Evolutionary conservation across 2,888 invertebrate genomes (phyloP), one percentile per base, ranked within the genome.

Genomic region (Pseudolycoriella hygida): DNA sequence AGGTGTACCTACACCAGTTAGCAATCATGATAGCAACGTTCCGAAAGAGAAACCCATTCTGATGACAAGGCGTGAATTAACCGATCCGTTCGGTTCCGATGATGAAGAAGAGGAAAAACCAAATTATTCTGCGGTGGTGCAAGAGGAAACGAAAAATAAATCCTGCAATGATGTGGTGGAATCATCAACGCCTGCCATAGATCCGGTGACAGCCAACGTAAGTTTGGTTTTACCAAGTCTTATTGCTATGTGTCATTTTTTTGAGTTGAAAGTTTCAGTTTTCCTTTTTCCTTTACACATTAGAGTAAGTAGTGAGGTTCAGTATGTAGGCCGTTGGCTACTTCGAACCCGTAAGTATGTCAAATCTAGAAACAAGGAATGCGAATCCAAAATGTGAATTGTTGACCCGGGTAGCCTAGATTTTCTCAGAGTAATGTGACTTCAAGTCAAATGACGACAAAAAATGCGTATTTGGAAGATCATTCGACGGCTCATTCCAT

Each of bases 61-160:
- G 53, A 88, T 89, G 87, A 88, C 88, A 1, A 74, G 86, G 51
- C 76, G 86, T 45, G 86, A 89, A 61, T 68, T 86, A 51, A 80
- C 79, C 5, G 89, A 92, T 67, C 90, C 90, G 0, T 88, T 90
- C 64, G 89, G 87, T 42, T 89, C 89, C 20, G 88, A 89, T 56
- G 88, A 88, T 17, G 85, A 84, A 47, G 85, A 85, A 43, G 82
- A 84, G 43, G 41, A 43, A 17, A 50, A 51, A 34, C 25, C 25
- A 8, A 25, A 25, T 25, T 25, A 6, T 8, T 14, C 34, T 5
- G 46, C 41, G 44, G 46, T 49, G 37, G 40, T 44, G 32, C 40
- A 44, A 45, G 43, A 37, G 11, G 47, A 50, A 44, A 20, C 19
- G 25, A 38, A 34, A 25, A 44, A 31, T 12, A 44, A 30, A 25